These are phyloP conservation scores for Euglossa dilemma DNA, from an alignment of 1,140 invertebrate species.

Conservation along the genomic window DNA sequence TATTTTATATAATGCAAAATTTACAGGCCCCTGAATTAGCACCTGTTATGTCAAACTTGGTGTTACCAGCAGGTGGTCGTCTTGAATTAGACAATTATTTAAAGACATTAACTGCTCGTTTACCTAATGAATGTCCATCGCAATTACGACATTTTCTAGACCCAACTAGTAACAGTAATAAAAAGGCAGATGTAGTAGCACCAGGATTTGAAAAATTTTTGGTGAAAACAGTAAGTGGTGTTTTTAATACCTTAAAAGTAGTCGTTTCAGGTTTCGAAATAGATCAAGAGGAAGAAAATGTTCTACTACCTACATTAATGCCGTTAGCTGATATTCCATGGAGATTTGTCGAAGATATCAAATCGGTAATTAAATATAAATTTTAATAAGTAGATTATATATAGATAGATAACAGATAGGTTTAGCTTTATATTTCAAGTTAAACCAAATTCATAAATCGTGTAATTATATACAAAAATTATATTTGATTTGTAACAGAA, in stretches of 20 bases:
- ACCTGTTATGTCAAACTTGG: conserved; percentile 72
- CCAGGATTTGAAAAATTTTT: conserved; percentile 77
- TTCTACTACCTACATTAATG: conserved; percentile 75
- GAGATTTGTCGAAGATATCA: conserved; percentile 77
- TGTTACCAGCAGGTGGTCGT: conserved; percentile 76
- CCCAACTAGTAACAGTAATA: conserved; percentile 73
- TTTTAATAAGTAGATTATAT: not conserved
- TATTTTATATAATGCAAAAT: conserved; percentile 5
- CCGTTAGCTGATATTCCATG: conserved; percentile 78
- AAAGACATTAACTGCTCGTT: conserved; percentile 72
- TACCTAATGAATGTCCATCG: conserved; percentile 73
- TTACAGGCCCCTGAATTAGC: conserved; percentile 68
- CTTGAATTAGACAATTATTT: conserved; percentile 77
- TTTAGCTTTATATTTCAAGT: conserved; percentile 33
- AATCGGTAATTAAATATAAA: conserved; percentile 68
- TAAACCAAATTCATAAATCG: conserved; percentile 54
- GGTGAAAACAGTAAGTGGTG: conserved; percentile 78
- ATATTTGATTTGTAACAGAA: conserved; percentile 49
- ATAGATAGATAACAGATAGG: too few relatives aligned
- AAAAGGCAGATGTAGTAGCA: conserved; percentile 77
- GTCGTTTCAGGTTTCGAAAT: conserved; percentile 80
- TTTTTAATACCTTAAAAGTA: conserved; percentile 78
- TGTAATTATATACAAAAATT: conserved; percentile 21
- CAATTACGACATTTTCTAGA: conserved; percentile 77
- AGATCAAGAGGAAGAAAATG: conserved; percentile 75